Evolutionary conservation across 1,140 invertebrate genomes (phyloP).

Genomic region (Nixonia krombeini): DNA sequence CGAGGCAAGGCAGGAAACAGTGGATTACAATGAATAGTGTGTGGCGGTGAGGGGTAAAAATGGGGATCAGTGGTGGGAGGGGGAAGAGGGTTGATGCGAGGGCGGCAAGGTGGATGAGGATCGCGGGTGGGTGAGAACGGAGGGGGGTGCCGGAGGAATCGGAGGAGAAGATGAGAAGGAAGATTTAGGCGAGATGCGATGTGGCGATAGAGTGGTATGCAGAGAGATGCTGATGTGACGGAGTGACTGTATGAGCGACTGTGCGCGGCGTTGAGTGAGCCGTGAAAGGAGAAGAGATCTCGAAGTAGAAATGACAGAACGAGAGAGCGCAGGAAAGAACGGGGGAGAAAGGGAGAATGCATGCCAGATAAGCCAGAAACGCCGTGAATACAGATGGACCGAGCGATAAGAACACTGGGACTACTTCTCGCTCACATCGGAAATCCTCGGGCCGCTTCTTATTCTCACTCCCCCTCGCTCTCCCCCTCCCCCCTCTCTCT

Average conservation of each 20-base stretch:
- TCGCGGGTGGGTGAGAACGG: too few relatives aligned
- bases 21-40: conserved; percentile 23
- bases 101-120: too few relatives aligned
- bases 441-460: conserved; percentile 32
- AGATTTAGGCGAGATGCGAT: conserved; percentile 25
- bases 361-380: conserved; percentile 53
- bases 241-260: conserved; percentile 50
- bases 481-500: too few relatives aligned
- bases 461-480: too few relatives aligned
- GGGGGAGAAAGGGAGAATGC: conserved; percentile 19
- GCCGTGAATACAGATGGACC: conserved; percentile 63
- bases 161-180: conserved; percentile 17
- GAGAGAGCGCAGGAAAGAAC: conserved; percentile 17
- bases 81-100: background rate
- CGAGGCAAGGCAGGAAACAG: conserved; percentile 1
- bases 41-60: conserved; percentile 16
- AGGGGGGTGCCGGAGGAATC: too few relatives aligned
- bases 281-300: conserved; percentile 27
- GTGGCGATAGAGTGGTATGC: too few relatives aligned
- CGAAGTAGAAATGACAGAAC: conserved; percentile 22
- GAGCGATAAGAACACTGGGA: conserved; percentile 50
- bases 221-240: conserved; percentile 58
- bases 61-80: conserved; percentile 15
- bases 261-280: conserved; percentile 28
- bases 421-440: conserved; percentile 32